Conservation (phyloP, 2,113 vertebrate genomes). For the Eidolon helvum region DNA sequence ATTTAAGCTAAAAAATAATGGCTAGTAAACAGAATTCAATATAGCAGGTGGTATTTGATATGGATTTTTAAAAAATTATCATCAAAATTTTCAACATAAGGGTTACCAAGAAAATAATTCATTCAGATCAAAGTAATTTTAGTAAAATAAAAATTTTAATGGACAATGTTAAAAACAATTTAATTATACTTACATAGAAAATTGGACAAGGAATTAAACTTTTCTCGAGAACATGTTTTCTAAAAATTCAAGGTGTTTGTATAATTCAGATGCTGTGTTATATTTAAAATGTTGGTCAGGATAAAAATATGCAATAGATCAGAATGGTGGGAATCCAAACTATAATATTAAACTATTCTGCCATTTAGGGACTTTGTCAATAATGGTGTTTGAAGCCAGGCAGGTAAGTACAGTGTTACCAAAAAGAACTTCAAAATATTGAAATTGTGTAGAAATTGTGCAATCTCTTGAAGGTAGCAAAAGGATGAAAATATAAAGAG, state of each 20-base stretch:
- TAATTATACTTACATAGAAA: conserved; percentile 5
- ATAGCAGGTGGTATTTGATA: background rate
- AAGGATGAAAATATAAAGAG: background rate
- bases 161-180: background rate
- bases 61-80: background rate
- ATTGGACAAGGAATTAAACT: background rate
- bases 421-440: background rate
- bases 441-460: background rate
- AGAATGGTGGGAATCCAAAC: background rate
- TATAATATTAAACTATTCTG: background rate
- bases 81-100: conserved; percentile 1
- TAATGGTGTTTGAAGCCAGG: background rate
- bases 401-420: background rate
- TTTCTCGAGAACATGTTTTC: conserved; percentile 11
- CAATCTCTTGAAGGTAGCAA: background rate
- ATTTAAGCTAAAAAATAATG: background rate
- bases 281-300: conserved; percentile 5
- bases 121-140: conserved; percentile 19
- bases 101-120: background rate
- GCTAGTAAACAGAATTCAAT: background rate
- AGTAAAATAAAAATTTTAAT: conserved; percentile 17
- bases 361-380: background rate
- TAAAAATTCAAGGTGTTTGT: conserved; percentile 7
- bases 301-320: background rate
- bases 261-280: conserved; percentile 13